phyloP scores from a whole-genome alignment of 2,797 vertebrate genomes.

The Cyclopterus lumpus region DNA sequence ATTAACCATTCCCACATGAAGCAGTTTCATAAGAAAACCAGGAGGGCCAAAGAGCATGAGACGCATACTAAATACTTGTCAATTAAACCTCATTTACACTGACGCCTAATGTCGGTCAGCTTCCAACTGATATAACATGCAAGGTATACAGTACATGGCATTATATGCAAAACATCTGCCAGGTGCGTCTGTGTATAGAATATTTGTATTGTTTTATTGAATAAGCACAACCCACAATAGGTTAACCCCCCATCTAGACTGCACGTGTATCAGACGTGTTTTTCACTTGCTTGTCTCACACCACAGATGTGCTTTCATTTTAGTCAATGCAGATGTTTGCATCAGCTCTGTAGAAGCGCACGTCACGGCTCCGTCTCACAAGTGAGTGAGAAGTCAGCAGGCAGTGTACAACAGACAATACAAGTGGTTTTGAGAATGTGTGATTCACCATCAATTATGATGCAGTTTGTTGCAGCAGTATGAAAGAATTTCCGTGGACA shows the following conservation, averaged over 20 bases:
- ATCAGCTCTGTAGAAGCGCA: background rate
- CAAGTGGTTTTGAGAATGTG: background rate
- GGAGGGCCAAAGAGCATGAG: background rate
- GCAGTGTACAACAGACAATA: background rate
- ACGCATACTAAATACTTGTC: background rate
- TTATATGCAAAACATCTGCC: background rate
- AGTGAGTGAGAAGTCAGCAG: background rate
- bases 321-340: background rate
- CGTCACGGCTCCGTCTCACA: background rate
- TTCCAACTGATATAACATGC: conserved; percentile 2
- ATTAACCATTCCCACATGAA: background rate
- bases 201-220: background rate
- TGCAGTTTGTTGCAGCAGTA: background rate
- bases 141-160: conserved; percentile 2
- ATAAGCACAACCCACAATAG: background rate
- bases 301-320: background rate
- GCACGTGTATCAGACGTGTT: background rate
- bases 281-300: background rate
- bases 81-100: conserved; percentile 2
- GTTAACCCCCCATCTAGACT: background rate
- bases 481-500: background rate
- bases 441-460: background rate
- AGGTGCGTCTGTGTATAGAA: background rate
- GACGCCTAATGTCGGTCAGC: conserved; percentile 5
- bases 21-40: conserved; percentile 20